These are phyloP conservation scores for Poecilia wingei DNA, from an alignment of 2,797 vertebrate genomes.

Conservation along the genomic window DNA sequence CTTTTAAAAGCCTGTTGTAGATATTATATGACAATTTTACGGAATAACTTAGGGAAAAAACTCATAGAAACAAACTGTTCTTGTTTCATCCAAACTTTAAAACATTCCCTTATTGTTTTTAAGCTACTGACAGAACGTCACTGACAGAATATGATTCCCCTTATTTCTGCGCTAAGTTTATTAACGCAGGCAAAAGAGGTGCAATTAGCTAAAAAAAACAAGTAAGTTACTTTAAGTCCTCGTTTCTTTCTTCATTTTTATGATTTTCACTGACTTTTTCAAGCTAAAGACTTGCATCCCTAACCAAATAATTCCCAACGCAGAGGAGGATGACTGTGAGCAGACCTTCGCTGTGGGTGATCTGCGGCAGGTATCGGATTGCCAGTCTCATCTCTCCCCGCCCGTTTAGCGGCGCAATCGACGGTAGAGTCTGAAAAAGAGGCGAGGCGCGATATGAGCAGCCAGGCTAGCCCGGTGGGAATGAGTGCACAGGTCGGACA, in stretches of 20 bases:
- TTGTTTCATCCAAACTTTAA: too few relatives aligned
- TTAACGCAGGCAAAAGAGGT: too few relatives aligned
- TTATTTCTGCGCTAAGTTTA: too few relatives aligned
- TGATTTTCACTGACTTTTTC: background rate
- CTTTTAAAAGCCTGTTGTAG: too few relatives aligned
- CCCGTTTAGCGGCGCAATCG: constrained; percentile 76
- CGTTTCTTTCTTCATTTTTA: background rate
- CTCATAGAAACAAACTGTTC: too few relatives aligned
- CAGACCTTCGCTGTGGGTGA: constrained; percentile 79
- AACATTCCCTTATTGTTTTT: too few relatives aligned
- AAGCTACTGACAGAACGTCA: background rate
- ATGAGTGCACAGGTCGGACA: constrained; percentile 7
- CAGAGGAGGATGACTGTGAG: background rate
- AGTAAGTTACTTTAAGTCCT: background rate
- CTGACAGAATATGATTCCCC: background rate
- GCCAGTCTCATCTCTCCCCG: constrained; percentile 92
- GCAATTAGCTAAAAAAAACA: too few relatives aligned
- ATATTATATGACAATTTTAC: too few relatives aligned
- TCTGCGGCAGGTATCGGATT: constrained; percentile 89
- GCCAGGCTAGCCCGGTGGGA: constrained; percentile 11
- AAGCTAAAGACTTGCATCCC: background rate
- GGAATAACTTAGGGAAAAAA: too few relatives aligned
- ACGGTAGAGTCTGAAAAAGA: constrained; percentile 77
- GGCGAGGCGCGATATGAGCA: constrained; percentile 31
- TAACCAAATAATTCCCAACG: background rate